These are phyloP conservation scores for Alsophila aescularia DNA, from an alignment of 2,888 invertebrate genomes.

Conservation along the genomic window DNA sequence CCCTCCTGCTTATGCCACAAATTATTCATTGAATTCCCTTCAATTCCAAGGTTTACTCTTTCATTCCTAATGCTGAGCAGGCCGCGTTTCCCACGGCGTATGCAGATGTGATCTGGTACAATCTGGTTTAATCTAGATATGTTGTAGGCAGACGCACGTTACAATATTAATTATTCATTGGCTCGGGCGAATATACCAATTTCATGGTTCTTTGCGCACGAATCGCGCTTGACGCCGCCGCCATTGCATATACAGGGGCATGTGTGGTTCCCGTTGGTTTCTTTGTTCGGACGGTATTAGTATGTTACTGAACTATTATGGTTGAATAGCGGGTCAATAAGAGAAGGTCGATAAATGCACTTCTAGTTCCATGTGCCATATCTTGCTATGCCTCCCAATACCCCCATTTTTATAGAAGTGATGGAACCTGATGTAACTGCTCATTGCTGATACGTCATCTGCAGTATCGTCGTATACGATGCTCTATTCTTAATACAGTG, in stretches of 20 bases:
- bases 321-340: no score
- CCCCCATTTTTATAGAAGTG: no score
- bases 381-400: no score
- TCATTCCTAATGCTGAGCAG: conserved; percentile 37
- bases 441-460: no score
- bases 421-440: no score
- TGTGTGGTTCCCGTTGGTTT: conserved; percentile 10
- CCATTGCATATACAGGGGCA: conserved; percentile 58
- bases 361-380: no score
- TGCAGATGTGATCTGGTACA: conserved; percentile 62
- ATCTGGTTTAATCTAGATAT: conserved; percentile 60
- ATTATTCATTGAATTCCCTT: conserved; percentile 27
- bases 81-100: conserved; percentile 64
- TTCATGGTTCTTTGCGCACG: conserved; percentile 83
- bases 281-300: no score
- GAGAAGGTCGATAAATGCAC: no score
- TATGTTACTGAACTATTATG: no score
- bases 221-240: conserved; percentile 63
- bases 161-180: conserved; percentile 85
- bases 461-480: no score
- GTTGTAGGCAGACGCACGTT: conserved; percentile 56
- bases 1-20: conserved; percentile 14
- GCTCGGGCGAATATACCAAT: conserved; percentile 84
- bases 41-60: conserved; percentile 24
- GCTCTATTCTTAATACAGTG: no score